phyloP scores from a whole-genome alignment of 1,140 invertebrate genomes.

The Temnothorax nylanderi region DNA sequence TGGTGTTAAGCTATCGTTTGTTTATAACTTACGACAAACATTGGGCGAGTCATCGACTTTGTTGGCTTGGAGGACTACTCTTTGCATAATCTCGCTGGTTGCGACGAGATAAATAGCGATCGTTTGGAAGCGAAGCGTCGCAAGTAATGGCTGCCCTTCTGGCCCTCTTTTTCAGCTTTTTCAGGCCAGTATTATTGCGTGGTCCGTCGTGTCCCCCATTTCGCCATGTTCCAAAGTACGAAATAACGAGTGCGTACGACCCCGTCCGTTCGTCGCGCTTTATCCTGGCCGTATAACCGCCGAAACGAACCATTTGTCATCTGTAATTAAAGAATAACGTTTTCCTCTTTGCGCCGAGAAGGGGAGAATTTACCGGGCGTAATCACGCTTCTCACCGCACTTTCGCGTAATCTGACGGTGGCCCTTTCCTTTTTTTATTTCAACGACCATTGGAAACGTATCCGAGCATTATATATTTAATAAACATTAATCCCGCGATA shows the following conservation, averaged over 20 bases:
- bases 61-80: slow-evolving; percentile 58
- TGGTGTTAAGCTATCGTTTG: not conserved
- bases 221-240: slow-evolving; percentile 41
- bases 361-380: slow-evolving; percentile 46
- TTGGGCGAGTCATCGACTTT: slow-evolving; percentile 54
- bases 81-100: slow-evolving; percentile 67
- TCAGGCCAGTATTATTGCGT: slow-evolving; percentile 71
- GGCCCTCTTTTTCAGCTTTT: slow-evolving; percentile 75
- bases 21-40: slow-evolving; percentile 67
- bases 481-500: slow-evolving; percentile 37
- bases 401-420: slow-evolving; percentile 14
- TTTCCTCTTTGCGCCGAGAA: slow-evolving; percentile 63
- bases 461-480: slow-evolving; percentile 14
- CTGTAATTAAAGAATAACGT: slow-evolving; percentile 72
- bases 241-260: slow-evolving; percentile 61
- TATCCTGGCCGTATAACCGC: slow-evolving; percentile 51
- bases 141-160: slow-evolving; percentile 74
- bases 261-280: slow-evolving; percentile 32
- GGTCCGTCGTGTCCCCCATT: slow-evolving; percentile 36
- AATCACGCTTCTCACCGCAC: slow-evolving; percentile 41
- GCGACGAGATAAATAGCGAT: slow-evolving; percentile 74
- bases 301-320: slow-evolving; percentile 73
- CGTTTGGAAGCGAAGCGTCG: slow-evolving; percentile 69
- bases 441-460: slow-evolving; percentile 4
- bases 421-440: not conserved